phyloP scores from a whole-genome alignment of 1,140 invertebrate species.

The Plodia interpunctella region DNA sequence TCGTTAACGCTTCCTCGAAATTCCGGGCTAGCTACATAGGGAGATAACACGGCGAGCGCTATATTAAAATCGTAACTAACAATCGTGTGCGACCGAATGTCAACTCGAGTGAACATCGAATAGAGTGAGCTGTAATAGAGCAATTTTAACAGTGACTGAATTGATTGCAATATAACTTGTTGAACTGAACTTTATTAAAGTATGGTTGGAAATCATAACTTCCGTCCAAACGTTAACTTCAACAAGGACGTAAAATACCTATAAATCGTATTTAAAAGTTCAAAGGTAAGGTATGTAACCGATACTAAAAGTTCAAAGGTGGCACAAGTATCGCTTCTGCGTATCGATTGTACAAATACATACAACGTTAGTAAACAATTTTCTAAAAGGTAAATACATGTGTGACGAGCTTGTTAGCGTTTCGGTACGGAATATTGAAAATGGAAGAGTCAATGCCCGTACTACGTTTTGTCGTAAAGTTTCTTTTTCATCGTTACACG shows the following conservation, averaged over 20 bases:
- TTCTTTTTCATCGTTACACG: not conserved
- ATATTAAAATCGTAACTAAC: constrained; percentile 3
- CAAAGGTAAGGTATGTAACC: not conserved
- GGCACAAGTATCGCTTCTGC: not conserved
- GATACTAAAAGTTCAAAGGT: not conserved
- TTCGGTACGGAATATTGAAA: not conserved
- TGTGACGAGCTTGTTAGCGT: constrained; percentile 1
- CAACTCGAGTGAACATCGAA: not conserved
- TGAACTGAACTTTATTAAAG: not conserved
- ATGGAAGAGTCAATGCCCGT: not conserved
- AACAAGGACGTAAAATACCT: not conserved
- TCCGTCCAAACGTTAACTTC: too few species aligned
- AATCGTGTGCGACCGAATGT: not conserved
- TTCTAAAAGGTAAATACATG: not conserved
- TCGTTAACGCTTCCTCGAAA: not conserved
- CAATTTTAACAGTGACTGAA: not conserved
- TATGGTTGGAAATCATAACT: not conserved
- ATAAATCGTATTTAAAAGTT: not conserved
- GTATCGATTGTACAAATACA: constrained; percentile 2
- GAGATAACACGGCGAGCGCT: not conserved
- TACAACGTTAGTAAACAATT: not conserved
- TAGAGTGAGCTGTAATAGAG: not conserved
- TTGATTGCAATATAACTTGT: not conserved
- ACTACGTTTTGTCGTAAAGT: not conserved
- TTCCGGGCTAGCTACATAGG: not conserved